Percentiles rank a stretch among this genome's conserved stretches.
phyloP scores from a whole-genome alignment of 2,888 invertebrate genomes.

The Xestia c-nigrum region DNA sequence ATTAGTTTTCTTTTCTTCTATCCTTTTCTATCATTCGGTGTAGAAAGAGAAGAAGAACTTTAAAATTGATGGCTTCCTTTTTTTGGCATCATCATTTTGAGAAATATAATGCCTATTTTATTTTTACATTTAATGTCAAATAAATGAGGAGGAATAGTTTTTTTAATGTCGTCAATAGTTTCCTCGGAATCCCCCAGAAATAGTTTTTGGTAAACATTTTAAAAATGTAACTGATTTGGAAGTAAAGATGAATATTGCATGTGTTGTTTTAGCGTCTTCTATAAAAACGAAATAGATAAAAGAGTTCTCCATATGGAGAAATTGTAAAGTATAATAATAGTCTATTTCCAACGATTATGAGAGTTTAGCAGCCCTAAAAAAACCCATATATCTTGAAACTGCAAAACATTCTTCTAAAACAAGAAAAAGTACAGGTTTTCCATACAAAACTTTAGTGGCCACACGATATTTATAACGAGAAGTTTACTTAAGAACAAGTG shows the following conservation, averaged over 20 bases:
- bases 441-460: slow-evolving; percentile 54
- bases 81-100: slow-evolving; percentile 68
- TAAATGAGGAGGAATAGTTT: slow-evolving; percentile 54
- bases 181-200: slow-evolving; percentile 44
- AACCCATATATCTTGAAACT: neutral
- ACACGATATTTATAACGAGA: slow-evolving; percentile 68
- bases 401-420: neutral
- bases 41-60: slow-evolving; percentile 66
- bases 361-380: neutral
- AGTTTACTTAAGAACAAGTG: slow-evolving; percentile 64
- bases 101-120: slow-evolving; percentile 56
- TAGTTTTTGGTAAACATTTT: slow-evolving; percentile 24
- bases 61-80: slow-evolving; percentile 79
- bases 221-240: slow-evolving; percentile 14
- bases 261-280: neutral
- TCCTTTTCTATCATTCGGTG: slow-evolving; percentile 69
- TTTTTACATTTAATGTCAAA: slow-evolving; percentile 61
- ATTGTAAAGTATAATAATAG: neutral
- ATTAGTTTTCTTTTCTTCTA: slow-evolving; percentile 78
- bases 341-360: neutral
- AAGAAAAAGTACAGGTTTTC: slow-evolving; percentile 26
- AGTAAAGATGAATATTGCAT: neutral
- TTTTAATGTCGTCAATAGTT: slow-evolving; percentile 60
- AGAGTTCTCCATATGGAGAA: too few relatives aligned
- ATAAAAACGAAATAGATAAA: neutral